Conservation (phyloP, 2,888 invertebrate species). For the Electrophaes corylata region DNA sequence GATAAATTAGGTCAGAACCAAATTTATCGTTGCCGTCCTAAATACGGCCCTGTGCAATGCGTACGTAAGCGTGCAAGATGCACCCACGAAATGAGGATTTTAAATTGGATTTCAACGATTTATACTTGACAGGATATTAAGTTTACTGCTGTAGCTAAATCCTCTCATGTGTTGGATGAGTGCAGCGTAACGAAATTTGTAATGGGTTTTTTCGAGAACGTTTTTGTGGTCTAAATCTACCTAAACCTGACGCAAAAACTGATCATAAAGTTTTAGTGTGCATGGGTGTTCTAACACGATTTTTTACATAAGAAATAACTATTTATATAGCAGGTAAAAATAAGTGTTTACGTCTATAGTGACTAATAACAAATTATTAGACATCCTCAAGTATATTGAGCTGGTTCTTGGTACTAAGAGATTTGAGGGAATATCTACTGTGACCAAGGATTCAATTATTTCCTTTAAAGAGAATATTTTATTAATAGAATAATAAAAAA, state of each 20-base stretch:
- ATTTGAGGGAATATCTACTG: too few species aligned
- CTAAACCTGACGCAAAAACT: background rate
- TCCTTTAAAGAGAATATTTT: too few species aligned
- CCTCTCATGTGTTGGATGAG: slow-evolving; percentile 15
- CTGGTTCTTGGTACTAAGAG: too few species aligned
- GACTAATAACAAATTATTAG: too few species aligned
- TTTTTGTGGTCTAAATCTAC: slow-evolving; percentile 1
- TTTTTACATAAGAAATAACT: too few species aligned
- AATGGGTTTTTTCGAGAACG: slow-evolving; percentile 8
- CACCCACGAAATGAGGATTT: slow-evolving; percentile 58
- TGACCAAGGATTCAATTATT: too few species aligned
- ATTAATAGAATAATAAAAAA: too few species aligned
- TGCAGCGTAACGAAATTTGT: slow-evolving; percentile 22
- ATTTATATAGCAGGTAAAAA: too few species aligned
- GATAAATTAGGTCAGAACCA: too few species aligned
- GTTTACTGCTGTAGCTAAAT: slow-evolving; percentile 18
- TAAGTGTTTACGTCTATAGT: too few species aligned
- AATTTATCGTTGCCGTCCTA: background rate
- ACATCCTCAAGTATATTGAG: too few species aligned
- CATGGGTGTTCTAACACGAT: too few species aligned
- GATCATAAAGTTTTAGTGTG: background rate
- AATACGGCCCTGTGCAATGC: slow-evolving; percentile 43
- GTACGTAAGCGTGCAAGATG: slow-evolving; percentile 55
- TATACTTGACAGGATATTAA: slow-evolving; percentile 41
- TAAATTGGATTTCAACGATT: slow-evolving; percentile 61